phyloP scores from a whole-genome alignment of 2,888 invertebrate species.

The Sesia apiformis region DNA sequence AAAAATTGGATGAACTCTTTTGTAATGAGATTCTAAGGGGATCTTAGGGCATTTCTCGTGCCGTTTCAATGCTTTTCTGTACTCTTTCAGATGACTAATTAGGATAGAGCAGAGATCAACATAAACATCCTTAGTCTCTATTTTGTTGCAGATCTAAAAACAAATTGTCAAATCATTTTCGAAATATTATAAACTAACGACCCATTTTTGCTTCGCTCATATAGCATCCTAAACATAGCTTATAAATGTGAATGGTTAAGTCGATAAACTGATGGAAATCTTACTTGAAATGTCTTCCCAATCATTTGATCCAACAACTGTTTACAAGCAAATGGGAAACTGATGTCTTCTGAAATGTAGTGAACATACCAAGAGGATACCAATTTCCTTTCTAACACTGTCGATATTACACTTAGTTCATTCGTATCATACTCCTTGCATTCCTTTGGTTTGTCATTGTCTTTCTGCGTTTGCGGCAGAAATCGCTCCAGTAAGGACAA shows the following conservation, averaged over 20 bases:
- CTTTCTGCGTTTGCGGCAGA: constrained; percentile 27
- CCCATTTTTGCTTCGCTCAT: too few species aligned
- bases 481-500: constrained; percentile 24
- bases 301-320: constrained; percentile 68
- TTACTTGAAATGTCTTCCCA: constrained; percentile 59
- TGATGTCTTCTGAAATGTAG: constrained; percentile 63
- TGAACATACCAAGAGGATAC: constrained; percentile 67
- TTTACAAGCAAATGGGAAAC: constrained; percentile 67
- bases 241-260: too few species aligned
- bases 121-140: constrained; percentile 59
- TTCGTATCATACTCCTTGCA: constrained; percentile 59
- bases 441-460: constrained; percentile 13
- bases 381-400: constrained; percentile 55
- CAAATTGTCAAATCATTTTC: neutral
- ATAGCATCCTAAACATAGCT: too few species aligned
- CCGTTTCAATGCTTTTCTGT: constrained; percentile 75
- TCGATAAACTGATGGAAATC: constrained; percentile 3
- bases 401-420: constrained; percentile 60
- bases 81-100: constrained; percentile 78
- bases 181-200: too few species aligned
- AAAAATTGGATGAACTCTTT: constrained; percentile 48
- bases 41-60: constrained; percentile 57
- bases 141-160: constrained; percentile 56
- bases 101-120: constrained; percentile 67
- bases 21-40: constrained; percentile 64